Base-by-base conservation (phyloP, 2,888 invertebrate genomes). In the Ennomos quercinarius region DNA sequence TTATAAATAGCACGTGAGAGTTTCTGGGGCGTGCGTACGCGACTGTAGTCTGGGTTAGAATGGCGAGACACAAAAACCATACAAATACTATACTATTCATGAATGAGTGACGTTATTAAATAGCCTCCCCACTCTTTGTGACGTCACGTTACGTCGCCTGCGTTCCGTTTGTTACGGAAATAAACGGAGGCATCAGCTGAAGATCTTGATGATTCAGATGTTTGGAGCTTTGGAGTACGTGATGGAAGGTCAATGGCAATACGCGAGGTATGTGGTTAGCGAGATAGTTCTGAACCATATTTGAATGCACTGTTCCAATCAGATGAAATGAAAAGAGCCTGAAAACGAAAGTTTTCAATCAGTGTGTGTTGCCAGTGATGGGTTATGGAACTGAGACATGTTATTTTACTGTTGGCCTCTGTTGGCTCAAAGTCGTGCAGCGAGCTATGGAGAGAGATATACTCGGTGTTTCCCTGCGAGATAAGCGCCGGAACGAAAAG, bases 31-130 rank as follows among this genome's bases (percentile, higher is more conserved):
- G 89, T 90, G 88, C 86, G 87, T 83, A 83, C 86, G 82, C 85
- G 82, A 64, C 83, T 78, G 67, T 73, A 74, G 70, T 77, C 80
- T 71, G 72, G 74, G 70, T 75, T 77, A 74, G 74, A 89, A 84
- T 92, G 88, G 76, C 68, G 67, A 64, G 54, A 50, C 47, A 49
- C 34, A 60, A 51, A n/a, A 53, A 57, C 49, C 41, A 50, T 52
- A 53, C 55, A 42, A 44, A 57, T 49, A 60, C 72, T 74, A 57
- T 49, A 60, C 72, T 74, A 73, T 88, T 91, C 82, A 89, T 92
- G 92, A 92, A 92, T 92, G 92, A 74, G 79, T 92, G 92, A 92
- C 91, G 92, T 86, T 85, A 78, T 86, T 83, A 87, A 85, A 88
- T 88, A 86, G 74, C 73, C 68, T 66, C 78, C 71, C 74, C 70